Conservation (phyloP, 1,140 invertebrate genomes). For the Drosophila varians region DNA sequence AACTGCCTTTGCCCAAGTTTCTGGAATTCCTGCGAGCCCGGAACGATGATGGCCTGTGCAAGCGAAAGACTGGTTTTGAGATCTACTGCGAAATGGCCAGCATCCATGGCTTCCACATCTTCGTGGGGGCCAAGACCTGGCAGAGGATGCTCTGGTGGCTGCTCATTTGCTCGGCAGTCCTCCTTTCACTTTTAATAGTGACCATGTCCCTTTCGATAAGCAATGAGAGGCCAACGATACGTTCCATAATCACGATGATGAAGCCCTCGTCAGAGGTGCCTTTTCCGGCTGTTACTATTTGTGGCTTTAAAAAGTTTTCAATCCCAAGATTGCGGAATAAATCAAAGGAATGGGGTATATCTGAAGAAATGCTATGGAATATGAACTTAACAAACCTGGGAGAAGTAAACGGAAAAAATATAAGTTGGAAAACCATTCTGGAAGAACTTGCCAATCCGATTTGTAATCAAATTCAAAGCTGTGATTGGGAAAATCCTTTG, state of each 20-base stretch:
- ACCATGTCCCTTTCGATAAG: slow-evolving; percentile 82
- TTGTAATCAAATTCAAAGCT: slow-evolving; percentile 85
- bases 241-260: slow-evolving; percentile 87
- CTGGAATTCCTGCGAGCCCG: slow-evolving; percentile 60
- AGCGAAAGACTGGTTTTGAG: slow-evolving; percentile 70
- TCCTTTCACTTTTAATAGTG: slow-evolving; percentile 81
- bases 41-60: slow-evolving; percentile 69
- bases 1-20: slow-evolving; percentile 52
- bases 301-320: slow-evolving; percentile 80
- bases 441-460: slow-evolving; percentile 76
- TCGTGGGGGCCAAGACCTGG: slow-evolving; percentile 65
- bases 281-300: slow-evolving; percentile 89
- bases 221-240: slow-evolving; percentile 76
- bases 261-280: slow-evolving; percentile 82
- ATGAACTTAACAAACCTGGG: neutral
- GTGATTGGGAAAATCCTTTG: slow-evolving; percentile 86
- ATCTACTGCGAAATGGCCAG: slow-evolving; percentile 84
- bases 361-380: slow-evolving; percentile 1
- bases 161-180: slow-evolving; percentile 80
- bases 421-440: slow-evolving; percentile 59
- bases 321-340: neutral
- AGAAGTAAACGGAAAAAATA: neutral
- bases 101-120: slow-evolving; percentile 77
- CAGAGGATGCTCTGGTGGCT: slow-evolving; percentile 84
- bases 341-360: slow-evolving; percentile 11